Percentiles rank a stretch among this genome's conserved stretches.
These are phyloP conservation scores for Drosophila repleta DNA, from an alignment of 1,140 invertebrate genomes.

Conservation along the genomic window DNA sequence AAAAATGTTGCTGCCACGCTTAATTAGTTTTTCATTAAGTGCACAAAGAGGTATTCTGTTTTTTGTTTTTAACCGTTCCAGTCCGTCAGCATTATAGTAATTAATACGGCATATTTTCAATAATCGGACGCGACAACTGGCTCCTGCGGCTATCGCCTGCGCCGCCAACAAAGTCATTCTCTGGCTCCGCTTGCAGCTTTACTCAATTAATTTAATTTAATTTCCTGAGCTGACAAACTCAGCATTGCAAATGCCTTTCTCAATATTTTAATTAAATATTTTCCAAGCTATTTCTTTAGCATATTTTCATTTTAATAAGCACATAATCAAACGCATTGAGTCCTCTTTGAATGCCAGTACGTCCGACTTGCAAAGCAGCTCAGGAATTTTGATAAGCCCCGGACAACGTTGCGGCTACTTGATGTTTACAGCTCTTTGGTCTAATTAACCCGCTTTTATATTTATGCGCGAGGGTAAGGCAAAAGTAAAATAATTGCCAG, in stretches of 20 bases:
- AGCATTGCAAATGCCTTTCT: too few species aligned
- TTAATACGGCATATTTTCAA: constrained; percentile 45
- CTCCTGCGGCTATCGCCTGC: too few species aligned
- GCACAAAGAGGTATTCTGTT: constrained; percentile 1
- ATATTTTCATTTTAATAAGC: background rate
- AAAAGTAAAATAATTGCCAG: too few species aligned
- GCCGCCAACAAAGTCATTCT: constrained; percentile 34
- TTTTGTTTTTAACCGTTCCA: constrained; percentile 19
- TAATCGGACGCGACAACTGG: background rate
- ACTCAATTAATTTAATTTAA: constrained; percentile 50
- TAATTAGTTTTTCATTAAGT: constrained; percentile 62
- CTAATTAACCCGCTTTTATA: background rate
- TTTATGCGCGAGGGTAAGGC: too few species aligned
- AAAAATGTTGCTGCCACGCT: constrained; percentile 28
- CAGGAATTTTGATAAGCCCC: background rate
- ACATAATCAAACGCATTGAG: too few species aligned
- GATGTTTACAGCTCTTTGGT: background rate
- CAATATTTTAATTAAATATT: too few species aligned
- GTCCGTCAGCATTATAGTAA: constrained; percentile 33
- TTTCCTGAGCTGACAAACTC: constrained; percentile 26
- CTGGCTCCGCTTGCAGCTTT: constrained; percentile 36
- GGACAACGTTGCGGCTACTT: background rate
- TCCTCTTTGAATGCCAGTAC: too few species aligned
- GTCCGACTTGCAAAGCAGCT: background rate
- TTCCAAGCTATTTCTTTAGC: background rate